Conservation (phyloP, 2,113 vertebrate genomes). For the Platichthys flesus region DNA sequence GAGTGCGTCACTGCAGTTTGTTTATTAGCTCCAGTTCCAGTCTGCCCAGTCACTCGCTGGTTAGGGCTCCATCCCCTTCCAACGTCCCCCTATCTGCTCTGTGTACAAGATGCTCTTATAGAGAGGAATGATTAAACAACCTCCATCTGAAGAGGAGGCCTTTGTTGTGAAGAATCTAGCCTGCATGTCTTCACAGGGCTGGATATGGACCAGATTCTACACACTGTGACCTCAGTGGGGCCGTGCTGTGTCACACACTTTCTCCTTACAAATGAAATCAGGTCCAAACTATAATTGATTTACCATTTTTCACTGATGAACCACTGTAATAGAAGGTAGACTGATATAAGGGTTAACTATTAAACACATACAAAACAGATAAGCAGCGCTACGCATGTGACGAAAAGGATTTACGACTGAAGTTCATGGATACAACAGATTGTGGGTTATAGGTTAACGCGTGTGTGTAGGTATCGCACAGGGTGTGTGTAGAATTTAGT, state of each 20-base stretch:
- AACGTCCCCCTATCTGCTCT: background rate
- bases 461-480: background rate
- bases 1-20: conserved; percentile 4
- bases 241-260: background rate
- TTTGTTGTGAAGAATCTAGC: background rate
- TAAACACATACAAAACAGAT: no score
- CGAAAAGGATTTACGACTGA: no score
- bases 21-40: conserved; percentile 5
- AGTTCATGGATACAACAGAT: no score
- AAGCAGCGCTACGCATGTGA: no score
- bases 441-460: background rate
- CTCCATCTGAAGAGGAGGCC: background rate
- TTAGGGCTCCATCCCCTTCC: background rate
- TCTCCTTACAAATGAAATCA: background rate
- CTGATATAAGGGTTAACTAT: no score
- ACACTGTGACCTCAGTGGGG: background rate
- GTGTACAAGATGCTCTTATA: background rate
- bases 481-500: no score
- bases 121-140: background rate
- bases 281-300: background rate
- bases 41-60: conserved; percentile 2
- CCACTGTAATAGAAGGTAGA: no score
- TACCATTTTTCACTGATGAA: no score
- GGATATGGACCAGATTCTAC: background rate
- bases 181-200: background rate